A percentile compares a stretch with the other conserved stretches of the same genome.
Evolutionary conservation across 2,888 invertebrate species (phyloP).

Genomic region (Ormyrus rosae): DNA sequence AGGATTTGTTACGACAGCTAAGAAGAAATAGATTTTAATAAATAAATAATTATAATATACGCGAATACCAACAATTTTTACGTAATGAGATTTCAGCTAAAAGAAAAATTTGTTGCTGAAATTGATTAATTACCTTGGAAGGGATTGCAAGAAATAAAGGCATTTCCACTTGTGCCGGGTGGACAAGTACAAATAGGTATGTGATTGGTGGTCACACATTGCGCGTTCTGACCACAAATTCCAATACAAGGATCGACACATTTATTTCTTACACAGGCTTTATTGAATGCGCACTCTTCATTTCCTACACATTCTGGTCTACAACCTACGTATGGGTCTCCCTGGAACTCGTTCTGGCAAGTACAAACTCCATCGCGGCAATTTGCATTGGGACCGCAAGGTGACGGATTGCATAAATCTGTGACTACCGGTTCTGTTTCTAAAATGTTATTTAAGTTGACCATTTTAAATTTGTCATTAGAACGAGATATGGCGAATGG

Average conservation of each 20-base stretch:
- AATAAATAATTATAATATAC: neutral
- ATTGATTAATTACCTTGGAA: conserved; percentile 63
- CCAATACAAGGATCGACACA: conserved; percentile 86
- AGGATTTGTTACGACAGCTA: conserved; percentile 75
- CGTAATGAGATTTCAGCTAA: too few species aligned
- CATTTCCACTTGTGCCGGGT: conserved; percentile 82
- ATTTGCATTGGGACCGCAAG: conserved; percentile 83
- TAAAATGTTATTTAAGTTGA: conserved; percentile 27
- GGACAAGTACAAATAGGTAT: conserved; percentile 83
- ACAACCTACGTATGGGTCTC: conserved; percentile 79
- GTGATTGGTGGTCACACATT: conserved; percentile 79
- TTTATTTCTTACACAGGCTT: conserved; percentile 85
- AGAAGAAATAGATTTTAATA: neutral
- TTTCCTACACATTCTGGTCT: conserved; percentile 86
- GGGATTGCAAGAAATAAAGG: conserved; percentile 76
- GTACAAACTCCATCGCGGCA: conserved; percentile 77
- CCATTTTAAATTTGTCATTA: too few species aligned
- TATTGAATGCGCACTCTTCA: conserved; percentile 81
- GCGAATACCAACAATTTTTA: too few species aligned
- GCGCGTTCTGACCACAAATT: conserved; percentile 80
- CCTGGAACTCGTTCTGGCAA: conserved; percentile 71
- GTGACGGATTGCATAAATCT: conserved; percentile 85
- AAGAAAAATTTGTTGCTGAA: neutral
- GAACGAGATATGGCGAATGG: too few species aligned
- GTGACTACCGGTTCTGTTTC: conserved; percentile 61